Evolutionary conservation across 2,888 invertebrate species (phyloP), one percentile per base, ranked within the genome.

Genomic region (Tetranychus piercei): DNA sequence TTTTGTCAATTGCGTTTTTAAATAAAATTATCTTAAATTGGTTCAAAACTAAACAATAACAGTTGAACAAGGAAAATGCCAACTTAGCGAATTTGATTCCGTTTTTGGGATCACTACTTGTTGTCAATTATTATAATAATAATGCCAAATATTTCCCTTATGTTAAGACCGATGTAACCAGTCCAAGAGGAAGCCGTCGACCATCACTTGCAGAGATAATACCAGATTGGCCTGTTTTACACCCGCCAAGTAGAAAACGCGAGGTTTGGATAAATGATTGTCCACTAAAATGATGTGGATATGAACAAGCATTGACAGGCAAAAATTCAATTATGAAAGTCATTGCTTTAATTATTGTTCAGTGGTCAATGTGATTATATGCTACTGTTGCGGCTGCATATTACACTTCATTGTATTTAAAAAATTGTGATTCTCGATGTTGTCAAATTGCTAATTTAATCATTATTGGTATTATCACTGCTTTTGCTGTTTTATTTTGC

Each of bases 221-320:
- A 83, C 88, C 88, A 81, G 90, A 90, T 85, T 90, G 89, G 89
- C 90, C 90, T 81, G 86, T 83, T 81, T 87, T 90, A 23, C 80
- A 80, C 74, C 79, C 79, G 74, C 78, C 79, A 74, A 79, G 78
- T 75, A 79, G 76, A 77, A 78, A 77, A 69, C 76, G 78, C 75
- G 79, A 80, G 79, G 80, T 80, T 78, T 78, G 79, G 77, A 23
- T 23, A 6, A 23, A 23, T 20, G 69, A 18, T 22, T 20, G 20
- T 22, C 11, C 11, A 69, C 69, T 22, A 20, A 20, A 69, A 11
- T 66, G 66, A 20, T 20, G 66, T 66, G 66, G 66, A 20, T 18
- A 20, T 66, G 18, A 66, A 20, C 20, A 20, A 20, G 66, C 66
- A 20, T 20, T 66, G 66, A 18, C 73, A 34, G 34, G 34, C 34